A percentile compares a stretch with the other conserved stretches of the same genome.
phyloP scores from a whole-genome alignment of 2,113 vertebrate genomes.

The western clawed frog (Xenopus tropicalis) region UCB_Xtro_10.0 CM004446.2:92425001-92425500 shows the following conservation, averaged over 20 bases:
- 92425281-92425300: slow-evolving; percentile 51
- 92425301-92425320: slow-evolving; percentile 35
- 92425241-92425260: not conserved
- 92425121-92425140: not conserved
- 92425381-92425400: slow-evolving; percentile 32
- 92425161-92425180: slow-evolving; percentile 44
- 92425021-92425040: too few relatives aligned
- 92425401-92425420: slow-evolving; percentile 7
- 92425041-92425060: not conserved
- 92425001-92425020: too few relatives aligned
- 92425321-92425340: not conserved
- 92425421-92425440: slow-evolving; percentile 6
- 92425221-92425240: slow-evolving; percentile 19
- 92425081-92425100: too few relatives aligned
- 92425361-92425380: slow-evolving; percentile 17
- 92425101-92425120: fast-evolving
- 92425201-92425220: not conserved
- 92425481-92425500: slow-evolving; percentile 23
- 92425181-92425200: not conserved
- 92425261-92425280: slow-evolving; percentile 35
- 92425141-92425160: slow-evolving; percentile 45
- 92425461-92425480: slow-evolving; percentile 4
- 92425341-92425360: slow-evolving; percentile 31
- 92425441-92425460: slow-evolving; percentile 14
- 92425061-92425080: not conserved